Evolutionary conservation across 2,888 invertebrate species (phyloP).

Genomic region (Scaeva pyrastri): DNA sequence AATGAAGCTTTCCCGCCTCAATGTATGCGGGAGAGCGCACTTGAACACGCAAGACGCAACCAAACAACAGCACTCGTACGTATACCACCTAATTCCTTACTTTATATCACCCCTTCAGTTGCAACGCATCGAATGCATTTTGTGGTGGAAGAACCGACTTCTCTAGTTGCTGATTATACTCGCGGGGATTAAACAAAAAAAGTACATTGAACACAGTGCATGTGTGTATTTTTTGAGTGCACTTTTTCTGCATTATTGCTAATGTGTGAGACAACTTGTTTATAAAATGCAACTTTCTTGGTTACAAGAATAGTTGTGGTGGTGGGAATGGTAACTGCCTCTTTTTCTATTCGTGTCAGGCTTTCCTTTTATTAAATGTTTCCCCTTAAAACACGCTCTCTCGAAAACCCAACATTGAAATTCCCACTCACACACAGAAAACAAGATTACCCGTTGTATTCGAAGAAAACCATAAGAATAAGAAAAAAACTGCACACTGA

Average conservation of each 20-base stretch:
- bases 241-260: slow-evolving; percentile 64
- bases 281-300: slow-evolving; percentile 49
- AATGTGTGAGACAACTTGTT: slow-evolving; percentile 37
- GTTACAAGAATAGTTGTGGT: slow-evolving; percentile 26
- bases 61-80: slow-evolving; percentile 21
- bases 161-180: slow-evolving; percentile 22
- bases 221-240: slow-evolving; percentile 56
- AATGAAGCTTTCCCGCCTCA: slow-evolving; percentile 66
- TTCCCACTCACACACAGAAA: slow-evolving; percentile 28
- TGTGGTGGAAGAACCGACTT: slow-evolving; percentile 24
- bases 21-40: slow-evolving; percentile 71
- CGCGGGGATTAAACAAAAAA: slow-evolving; percentile 32
- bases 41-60: slow-evolving; percentile 64
- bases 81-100: slow-evolving; percentile 18
- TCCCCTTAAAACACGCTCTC: slow-evolving; percentile 53
- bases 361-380: slow-evolving; percentile 34
- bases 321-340: slow-evolving; percentile 41
- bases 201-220: slow-evolving; percentile 34
- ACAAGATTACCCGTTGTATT: slow-evolving; percentile 14
- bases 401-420: slow-evolving; percentile 57
- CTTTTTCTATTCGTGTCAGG: slow-evolving; percentile 34
- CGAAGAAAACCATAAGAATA: slow-evolving; percentile 53
- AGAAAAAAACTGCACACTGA: slow-evolving; percentile 44
- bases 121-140: slow-evolving; percentile 65
- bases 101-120: slow-evolving; percentile 60